Conservation (phyloP, 2,888 invertebrate species). For the Drosophila nigricruria region DNA sequence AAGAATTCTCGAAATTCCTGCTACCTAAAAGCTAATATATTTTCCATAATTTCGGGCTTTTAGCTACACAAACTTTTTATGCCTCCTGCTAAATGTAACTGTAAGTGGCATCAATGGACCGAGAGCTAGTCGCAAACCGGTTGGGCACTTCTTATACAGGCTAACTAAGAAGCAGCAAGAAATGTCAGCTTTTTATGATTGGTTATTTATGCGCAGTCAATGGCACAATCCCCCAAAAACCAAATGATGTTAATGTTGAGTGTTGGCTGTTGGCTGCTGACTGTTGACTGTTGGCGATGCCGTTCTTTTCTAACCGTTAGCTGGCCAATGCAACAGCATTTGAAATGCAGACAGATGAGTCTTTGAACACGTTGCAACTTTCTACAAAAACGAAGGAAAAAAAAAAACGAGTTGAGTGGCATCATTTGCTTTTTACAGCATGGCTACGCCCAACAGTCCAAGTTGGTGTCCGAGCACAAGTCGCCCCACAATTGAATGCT, state of each 20-base stretch:
- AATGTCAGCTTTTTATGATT: conserved; percentile 47
- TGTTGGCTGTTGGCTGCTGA: conserved; percentile 7
- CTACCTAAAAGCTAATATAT: conserved; percentile 2
- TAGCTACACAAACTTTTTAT: conserved; percentile 31
- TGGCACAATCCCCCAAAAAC: conserved; percentile 60
- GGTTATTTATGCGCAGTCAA: conserved; percentile 62
- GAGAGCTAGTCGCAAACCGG: conserved; percentile 53
- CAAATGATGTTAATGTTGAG: conserved; percentile 36
- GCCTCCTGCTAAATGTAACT: conserved; percentile 58
- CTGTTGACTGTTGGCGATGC: conserved; percentile 31
- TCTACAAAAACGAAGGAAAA: conserved; percentile 59
- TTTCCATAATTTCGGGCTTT: conserved; percentile 45
- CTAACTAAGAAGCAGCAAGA: conserved; percentile 17
- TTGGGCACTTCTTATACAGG: conserved; percentile 48
- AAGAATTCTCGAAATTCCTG: conserved; percentile 18
- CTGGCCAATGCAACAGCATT: conserved; percentile 49
- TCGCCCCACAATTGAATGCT: conserved; percentile 80
- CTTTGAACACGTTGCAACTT: conserved; percentile 60
- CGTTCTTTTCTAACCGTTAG: conserved; percentile 77
- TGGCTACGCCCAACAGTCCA: conserved; percentile 48
- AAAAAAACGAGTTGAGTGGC: conserved; percentile 64
- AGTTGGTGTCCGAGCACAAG: conserved; percentile 21
- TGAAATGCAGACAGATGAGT: conserved; percentile 50
- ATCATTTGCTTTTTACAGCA: conserved; percentile 57
- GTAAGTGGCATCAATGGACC: conserved; percentile 63